phyloP scores from a whole-genome alignment of 64 coral and sea anemone species.

The Exaiptasia diaphana region DNA sequence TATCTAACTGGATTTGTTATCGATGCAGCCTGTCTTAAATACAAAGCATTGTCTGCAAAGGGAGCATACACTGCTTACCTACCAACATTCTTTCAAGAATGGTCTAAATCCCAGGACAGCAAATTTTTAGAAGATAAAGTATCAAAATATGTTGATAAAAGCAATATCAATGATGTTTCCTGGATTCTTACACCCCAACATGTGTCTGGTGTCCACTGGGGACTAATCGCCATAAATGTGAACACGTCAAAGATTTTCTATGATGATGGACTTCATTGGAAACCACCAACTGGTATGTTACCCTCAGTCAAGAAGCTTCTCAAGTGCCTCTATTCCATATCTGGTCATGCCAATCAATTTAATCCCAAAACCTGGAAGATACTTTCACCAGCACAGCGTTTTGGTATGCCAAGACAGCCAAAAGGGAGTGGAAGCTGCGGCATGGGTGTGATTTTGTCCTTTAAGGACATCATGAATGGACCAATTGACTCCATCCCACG shows the following conservation, averaged over 20 bases:
- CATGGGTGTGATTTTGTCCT: not conserved
- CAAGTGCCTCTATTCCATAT: not conserved
- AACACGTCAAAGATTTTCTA: not conserved
- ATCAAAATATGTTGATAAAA: not conserved
- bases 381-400: not conserved
- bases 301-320: not conserved
- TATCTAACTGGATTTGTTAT: slow-evolving; percentile 15
- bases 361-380: not conserved
- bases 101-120: not conserved
- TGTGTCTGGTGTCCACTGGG: slow-evolving; percentile 1
- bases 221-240: not conserved
- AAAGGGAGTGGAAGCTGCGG: slow-evolving; percentile 7
- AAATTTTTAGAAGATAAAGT: not conserved
- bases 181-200: slow-evolving; percentile 17
- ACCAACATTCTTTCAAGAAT: not conserved
- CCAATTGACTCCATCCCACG: not conserved
- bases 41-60: not conserved
- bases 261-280: slow-evolving; percentile 4
- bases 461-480: not conserved
- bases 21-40: not conserved
- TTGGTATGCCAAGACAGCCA: slow-evolving; percentile 7
- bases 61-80: not conserved
- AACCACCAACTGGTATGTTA: not conserved
- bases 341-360: not conserved
- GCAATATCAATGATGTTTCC: not conserved